Percentiles rank a stretch among this genome's conserved stretches.
phyloP scores from a whole-genome alignment of 2,888 invertebrate species.

The Linnaemya vulpina region DNA sequence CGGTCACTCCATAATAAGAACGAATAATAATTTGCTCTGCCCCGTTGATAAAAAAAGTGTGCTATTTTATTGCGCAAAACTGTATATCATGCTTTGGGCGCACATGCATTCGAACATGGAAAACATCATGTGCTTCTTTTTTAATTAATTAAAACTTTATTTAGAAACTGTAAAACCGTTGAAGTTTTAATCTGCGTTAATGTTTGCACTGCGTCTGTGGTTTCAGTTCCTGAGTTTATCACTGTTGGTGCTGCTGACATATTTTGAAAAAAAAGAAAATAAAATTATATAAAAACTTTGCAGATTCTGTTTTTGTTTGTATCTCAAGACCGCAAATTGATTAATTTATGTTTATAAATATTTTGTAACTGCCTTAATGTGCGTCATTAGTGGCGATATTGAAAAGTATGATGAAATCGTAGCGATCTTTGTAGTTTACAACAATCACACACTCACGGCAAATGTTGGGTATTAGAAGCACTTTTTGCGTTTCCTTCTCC shows the following conservation, averaged over 20 bases:
- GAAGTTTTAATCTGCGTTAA: constrained; percentile 40
- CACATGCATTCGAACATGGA: constrained; percentile 1
- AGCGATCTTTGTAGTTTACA: neutral
- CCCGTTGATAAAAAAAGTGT: neutral
- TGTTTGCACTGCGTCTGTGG: constrained; percentile 39
- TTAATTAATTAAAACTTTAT: neutral
- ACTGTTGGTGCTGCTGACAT: constrained; percentile 33
- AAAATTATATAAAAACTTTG: constrained; percentile 14
- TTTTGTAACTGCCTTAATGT: neutral
- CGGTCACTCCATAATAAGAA: too few species aligned
- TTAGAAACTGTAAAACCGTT: constrained; percentile 39
- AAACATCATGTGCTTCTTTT: neutral
- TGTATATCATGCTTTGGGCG: neutral
- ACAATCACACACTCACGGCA: neutral
- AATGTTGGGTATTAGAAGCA: neutral
- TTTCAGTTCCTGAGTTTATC: constrained; percentile 50
- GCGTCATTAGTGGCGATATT: neutral
- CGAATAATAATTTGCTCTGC: too few species aligned
- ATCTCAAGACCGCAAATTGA: constrained; percentile 51
- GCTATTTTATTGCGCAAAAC: neutral
- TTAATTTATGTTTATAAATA: constrained; percentile 6
- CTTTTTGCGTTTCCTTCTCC: neutral
- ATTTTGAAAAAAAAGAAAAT: constrained; percentile 26
- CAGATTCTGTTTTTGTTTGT: constrained; percentile 12
- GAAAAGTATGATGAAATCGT: too few species aligned